Conservation (phyloP, 2,888 invertebrate species). For the Resseliella maxima region DNA sequence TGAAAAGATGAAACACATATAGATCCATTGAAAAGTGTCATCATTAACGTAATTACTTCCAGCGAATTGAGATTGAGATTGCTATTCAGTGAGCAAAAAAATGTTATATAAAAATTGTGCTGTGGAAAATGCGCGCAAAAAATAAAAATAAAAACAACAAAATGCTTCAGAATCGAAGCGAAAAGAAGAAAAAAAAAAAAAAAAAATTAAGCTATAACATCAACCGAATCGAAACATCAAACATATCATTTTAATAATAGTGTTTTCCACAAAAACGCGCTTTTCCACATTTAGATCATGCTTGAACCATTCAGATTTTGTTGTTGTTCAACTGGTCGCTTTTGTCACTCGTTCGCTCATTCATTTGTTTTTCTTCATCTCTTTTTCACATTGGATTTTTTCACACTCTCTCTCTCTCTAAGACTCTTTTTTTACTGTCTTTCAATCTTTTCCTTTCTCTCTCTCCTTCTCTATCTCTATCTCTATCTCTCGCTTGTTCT, state of each 20-base stretch:
- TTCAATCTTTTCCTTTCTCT: too few species aligned
- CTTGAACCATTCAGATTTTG: not conserved
- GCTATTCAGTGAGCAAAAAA: not conserved
- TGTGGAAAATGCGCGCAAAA: not conserved
- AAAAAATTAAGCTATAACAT: not conserved
- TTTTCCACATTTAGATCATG: not conserved
- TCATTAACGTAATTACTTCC: conserved; percentile 48
- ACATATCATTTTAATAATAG: conserved; percentile 3
- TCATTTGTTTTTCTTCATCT: too few species aligned
- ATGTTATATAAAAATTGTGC: not conserved
- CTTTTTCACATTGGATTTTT: too few species aligned
- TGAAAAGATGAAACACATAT: not conserved
- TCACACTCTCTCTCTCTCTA: too few species aligned
- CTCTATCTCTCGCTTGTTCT: too few species aligned
- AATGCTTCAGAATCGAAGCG: too few species aligned
- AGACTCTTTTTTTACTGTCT: too few species aligned
- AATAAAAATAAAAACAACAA: not conserved
- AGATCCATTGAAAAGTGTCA: conserved; percentile 34
- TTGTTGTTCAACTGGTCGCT: not conserved
- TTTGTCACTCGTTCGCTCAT: too few species aligned
- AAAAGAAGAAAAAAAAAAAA: not conserved
- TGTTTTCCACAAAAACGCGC: not conserved
- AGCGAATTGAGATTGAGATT: not conserved
- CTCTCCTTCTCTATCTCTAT: too few species aligned
- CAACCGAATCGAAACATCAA: not conserved